Base-by-base conservation (phyloP, 2,113 vertebrate genomes). In the Spizaetus ornatus region DNA sequence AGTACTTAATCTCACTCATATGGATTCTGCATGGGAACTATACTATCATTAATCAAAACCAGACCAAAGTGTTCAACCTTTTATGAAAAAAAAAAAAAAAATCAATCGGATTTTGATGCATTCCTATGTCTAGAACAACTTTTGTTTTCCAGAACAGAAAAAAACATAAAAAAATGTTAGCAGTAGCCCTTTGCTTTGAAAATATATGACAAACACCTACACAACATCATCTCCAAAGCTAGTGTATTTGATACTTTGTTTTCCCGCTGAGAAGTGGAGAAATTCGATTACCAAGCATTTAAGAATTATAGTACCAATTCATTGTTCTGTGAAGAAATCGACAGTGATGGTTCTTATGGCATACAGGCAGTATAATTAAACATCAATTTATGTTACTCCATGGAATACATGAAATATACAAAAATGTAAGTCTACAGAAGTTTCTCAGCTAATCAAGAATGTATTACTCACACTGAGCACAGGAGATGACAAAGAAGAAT, bases 401-500 rank as follows among this genome's bases (percentile, higher is more conserved):
- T 53, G 22, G 43, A 82, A 88, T 65, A 65, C 52, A 16, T 71
- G 19, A 86, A 86, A 79, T 59, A 80, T 7, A 72, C 25, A 55
- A 83, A 80, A 65, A 56, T 52, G 8, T 78, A 67, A 59, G 9
- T 67, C 92, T 86, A 53, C 17, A 65, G 34, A 93, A 90, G 26
- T 79, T 95, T 95, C 34, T 26, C 38, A 86, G 36, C 50, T 88
- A 88, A 81, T 90, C 38, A 90, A 63, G 72, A 67, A 36, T 47
- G 2, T 67, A 81, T 86, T 88, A 45, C 34, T 85, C 34, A 74
- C 53, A 80, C 14, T 43, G 10, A 88, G 52, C 43, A 63, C 26
- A 74, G 23, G 21, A 62, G 15, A 92, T 69, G 86, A 86, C 76
- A 94, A 74, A 94, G 86, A 96, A 91, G 50, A 94, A 95, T 93